phyloP scores from a whole-genome alignment of 2,888 invertebrate species.

The Rapana venosa region DNA sequence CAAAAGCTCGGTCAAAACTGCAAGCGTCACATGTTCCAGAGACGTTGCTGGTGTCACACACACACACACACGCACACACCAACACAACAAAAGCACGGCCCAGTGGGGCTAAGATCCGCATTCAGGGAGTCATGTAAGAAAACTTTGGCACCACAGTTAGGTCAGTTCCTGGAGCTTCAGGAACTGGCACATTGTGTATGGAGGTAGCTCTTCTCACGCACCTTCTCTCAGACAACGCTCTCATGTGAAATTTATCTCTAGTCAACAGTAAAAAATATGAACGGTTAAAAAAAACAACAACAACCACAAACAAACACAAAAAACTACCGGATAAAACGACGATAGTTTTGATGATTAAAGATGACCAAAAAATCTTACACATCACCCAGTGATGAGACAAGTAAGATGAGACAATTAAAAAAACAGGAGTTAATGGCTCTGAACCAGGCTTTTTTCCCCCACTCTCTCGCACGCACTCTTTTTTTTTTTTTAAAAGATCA shows the following conservation, averaged over 20 bases:
- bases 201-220: conserved; percentile 30
- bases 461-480: background rate
- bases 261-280: background rate
- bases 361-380: background rate
- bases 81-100: background rate
- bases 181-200: conserved; percentile 9
- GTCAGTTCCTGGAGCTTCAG: background rate
- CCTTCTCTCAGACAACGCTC: background rate
- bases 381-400: conserved; percentile 7
- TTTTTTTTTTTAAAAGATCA: no score
- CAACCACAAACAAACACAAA: no score
- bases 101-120: background rate
- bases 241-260: background rate
- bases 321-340: no score
- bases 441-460: background rate
- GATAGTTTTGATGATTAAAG: no score
- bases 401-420: conserved; percentile 15
- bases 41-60: background rate
- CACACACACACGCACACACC: background rate
- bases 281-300: background rate
- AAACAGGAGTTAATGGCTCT: no score
- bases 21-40: background rate
- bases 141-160: conserved; percentile 29
- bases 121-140: conserved; percentile 12
- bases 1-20: background rate